These are phyloP conservation scores for Chloroceryle amazona DNA, from an alignment of 2,797 vertebrate genomes.

Conservation along the genomic window DNA sequence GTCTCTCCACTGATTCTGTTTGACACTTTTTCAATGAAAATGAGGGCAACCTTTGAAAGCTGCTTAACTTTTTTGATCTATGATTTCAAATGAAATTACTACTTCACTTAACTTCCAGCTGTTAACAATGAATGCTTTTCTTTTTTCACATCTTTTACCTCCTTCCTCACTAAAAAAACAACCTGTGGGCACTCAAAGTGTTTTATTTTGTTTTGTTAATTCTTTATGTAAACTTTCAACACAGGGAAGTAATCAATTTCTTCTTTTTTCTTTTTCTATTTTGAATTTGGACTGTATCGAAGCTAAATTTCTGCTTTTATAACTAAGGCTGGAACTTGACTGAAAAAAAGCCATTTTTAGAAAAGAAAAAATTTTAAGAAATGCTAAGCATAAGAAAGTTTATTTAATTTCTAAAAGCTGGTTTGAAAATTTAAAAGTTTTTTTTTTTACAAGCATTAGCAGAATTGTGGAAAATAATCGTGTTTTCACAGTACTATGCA, in stretches of 20 bases:
- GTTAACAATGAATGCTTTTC: neutral
- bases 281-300: neutral
- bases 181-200: neutral
- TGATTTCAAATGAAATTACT: neutral
- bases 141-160: neutral
- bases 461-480: neutral
- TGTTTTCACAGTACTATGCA: neutral
- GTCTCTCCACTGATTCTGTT: neutral
- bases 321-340: neutral
- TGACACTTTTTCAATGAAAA: neutral
- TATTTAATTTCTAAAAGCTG: neutral
- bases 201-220: neutral
- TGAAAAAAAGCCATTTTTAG: neutral
- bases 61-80: neutral
- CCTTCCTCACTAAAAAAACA: neutral
- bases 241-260: neutral
- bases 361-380: neutral
- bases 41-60: neutral
- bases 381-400: neutral
- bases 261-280: neutral
- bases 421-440: neutral
- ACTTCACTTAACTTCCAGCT: neutral
- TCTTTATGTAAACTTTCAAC: neutral
- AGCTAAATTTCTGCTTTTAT: neutral
- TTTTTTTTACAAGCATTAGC: neutral